Evolutionary conservation across 2,113 vertebrate genomes (phyloP), one percentile per base, ranked within the genome.

Genomic region (Callospermophilus lateralis): DNA sequence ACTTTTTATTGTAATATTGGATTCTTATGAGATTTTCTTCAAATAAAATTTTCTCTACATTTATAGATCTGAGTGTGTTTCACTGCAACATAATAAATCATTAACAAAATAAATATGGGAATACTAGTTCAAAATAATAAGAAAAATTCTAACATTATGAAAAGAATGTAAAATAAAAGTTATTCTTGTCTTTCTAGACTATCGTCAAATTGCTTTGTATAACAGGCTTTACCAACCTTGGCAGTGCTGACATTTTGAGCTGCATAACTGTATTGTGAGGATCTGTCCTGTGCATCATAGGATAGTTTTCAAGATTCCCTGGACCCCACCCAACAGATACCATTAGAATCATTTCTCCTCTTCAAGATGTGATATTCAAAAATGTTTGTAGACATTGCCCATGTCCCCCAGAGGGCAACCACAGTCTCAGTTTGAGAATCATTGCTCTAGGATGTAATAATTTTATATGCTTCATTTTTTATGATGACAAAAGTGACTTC

Each of bases 381-480:
- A 72, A 53, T 70, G 0, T 63, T 17, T n/a, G n/a, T 8, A 58
- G 22, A 51, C 9, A 65, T 53, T 24, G 8, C 1, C 15, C 81
- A 80, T 65, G 17, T 26, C n/a, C 13, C 0, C 7, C 22, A 28
- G 6, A 32, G 11, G 45, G 10, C 19, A 91, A 76, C 84, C 11
- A 78, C 67, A 96, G 22, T 24, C 48, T 20, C 6, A 1, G n/a
- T 2, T 61, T 83, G 45, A 95, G 28, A 94, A 76, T 84, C 42
- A 42, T 32, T 86, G 3, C 9, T 80, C 15, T 30, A 67, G 9
- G 51, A 58, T 77, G 12, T 22, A 73, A 39, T 26, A 5, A 17
- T 72, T 96, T n/a, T 83, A 81, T 45, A 1, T 72, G 26, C 51
- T 85, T 80, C 30, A 32, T 9, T 89, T 77, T 94, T 63, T 85